Base-by-base conservation (phyloP, 2,113 vertebrate species). In the Dipodomys merriami region DNA sequence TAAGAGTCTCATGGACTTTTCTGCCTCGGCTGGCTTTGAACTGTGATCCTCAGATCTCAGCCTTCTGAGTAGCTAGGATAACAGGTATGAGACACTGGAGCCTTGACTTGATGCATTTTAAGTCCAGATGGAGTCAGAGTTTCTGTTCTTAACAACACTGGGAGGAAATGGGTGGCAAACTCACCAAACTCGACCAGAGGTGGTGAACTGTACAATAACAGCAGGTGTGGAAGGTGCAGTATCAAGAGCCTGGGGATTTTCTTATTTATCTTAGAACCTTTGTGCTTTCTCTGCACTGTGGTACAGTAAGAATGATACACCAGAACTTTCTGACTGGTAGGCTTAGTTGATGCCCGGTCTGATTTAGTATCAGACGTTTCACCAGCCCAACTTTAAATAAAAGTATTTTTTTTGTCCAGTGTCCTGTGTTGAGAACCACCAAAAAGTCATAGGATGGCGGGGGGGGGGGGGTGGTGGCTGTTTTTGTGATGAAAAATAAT, bases 261-360 rank as follows among this genome's bases (percentile, higher is more conserved):
- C 30, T 8, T 20, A 0, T 39, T 74, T 93, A 35, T 35, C 25
- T 83, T 57, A 20, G 85, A 62, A 85, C 6, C 19, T n/a, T 5
- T 30, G 53, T 57, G n/a, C 67, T 83, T 0, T 0, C 10, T 65
- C 67, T 82, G 44, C 25, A 10, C 64, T 74, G 65, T 73, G 0
- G 0, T n/a, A 64, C 39, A 0, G 0, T 1, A 57, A n/a, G 5
- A 4, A 18, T 0, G 0, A 77, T 1, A 27, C 2, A 11, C 5
- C 0, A 0, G 23, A 0, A 0, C 71, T 33, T 80, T 93, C 72
- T 67, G 53, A 30, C 44, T 4, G n/a, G 22, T 49, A 2, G n/a
- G 1, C 1, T 82, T 2, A 2, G 6, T 1, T 35, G 33, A 9
- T 3, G 1, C 15, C 60, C 46, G 6, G 5, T 82, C 83, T 82